Conservation (phyloP, 53 echinoderm and acorn worm genomes). For the Zoroaster sp. region DNA sequence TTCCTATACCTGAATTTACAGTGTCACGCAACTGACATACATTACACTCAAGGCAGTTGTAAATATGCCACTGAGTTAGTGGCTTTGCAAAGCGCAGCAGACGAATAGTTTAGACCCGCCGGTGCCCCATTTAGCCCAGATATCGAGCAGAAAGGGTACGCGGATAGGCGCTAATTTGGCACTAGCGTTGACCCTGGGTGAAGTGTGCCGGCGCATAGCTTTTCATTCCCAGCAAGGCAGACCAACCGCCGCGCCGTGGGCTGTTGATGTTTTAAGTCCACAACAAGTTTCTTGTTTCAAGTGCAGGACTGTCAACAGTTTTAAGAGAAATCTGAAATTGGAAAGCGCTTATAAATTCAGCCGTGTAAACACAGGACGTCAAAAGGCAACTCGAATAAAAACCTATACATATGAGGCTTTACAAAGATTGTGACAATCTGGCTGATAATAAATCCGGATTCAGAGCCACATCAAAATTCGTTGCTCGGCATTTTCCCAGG, state of each 20-base stretch:
- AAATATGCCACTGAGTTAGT: conserved; percentile 12
- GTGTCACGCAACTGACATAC: background rate
- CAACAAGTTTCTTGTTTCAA: background rate
- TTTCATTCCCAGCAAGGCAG: background rate
- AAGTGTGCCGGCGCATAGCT: background rate
- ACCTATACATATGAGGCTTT: background rate
- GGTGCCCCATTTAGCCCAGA: conserved; percentile 59
- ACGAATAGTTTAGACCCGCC: background rate
- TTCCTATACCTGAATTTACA: conserved; percentile 24
- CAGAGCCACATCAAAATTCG: no score
- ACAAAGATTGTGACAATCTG: no score
- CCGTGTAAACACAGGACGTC: conserved; percentile 5
- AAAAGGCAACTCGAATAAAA: background rate
- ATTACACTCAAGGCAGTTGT: background rate
- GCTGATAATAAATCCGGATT: no score
- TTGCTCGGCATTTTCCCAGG: no score
- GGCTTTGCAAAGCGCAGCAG: background rate
- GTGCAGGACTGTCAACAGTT: conserved; percentile 27
- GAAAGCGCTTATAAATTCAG: background rate
- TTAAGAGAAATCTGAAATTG: background rate
- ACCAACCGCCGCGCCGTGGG: conserved; percentile 14
- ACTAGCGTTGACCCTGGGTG: conserved; percentile 16
- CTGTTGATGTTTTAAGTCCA: background rate
- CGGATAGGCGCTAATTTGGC: conserved; percentile 38
- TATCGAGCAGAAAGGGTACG: background rate